Evolutionary conservation across 2,797 vertebrate species (phyloP), one percentile per base, ranked within the genome.

Genomic region (Synanceia verrucosa): DNA sequence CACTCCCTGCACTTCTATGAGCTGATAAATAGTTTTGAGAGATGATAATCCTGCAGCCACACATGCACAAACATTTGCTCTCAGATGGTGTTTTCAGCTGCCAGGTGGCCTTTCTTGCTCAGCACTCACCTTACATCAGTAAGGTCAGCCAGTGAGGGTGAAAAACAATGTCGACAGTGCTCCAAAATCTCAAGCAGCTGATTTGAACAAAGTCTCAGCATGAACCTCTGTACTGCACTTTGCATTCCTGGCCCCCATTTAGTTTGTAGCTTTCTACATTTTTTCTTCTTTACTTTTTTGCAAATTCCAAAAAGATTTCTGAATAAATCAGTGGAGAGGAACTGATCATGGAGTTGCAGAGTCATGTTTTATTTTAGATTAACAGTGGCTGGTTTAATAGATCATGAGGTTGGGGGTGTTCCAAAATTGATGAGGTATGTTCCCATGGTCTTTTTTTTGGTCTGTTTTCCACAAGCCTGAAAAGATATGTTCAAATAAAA

Each of bases 1-100:
- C 56, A 1, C 16, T 24, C 8, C 19, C 34, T 19, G 48, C 62
- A 79, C 52, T 41, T 60, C 41, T 46, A 21, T 52, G 58, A 72
- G 52, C 33, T 48, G 36, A 60, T 21, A 55, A 70, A 70, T 24
- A 55, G 28, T 37, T 33, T 50, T 43, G 21, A 51, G 50, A 58
- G 52, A 58, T 36, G 29, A 72, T 67, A 67, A 59, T 66, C 57
- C 76, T 74, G 71, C 79, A 63, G 71, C 55, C 65, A 46, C 70
- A 75, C 65, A 70, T 60, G 43, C 64, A 21, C 47, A 28, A 11
- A n/a, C n/a, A 73, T 84, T 75, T 66, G 63, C 53, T 51, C 36
- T 74, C 71, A 48, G 53, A 13, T 52, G 58, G 50, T 10, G 63
- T 77, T 74, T 57, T 44, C 26, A 48, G 52, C 47, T 28, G 43